A percentile compares a stretch with the other conserved stretches of the same genome.
Conservation (phyloP, 1,140 invertebrate species). For the Muscidifurax raptorellus region DNA sequence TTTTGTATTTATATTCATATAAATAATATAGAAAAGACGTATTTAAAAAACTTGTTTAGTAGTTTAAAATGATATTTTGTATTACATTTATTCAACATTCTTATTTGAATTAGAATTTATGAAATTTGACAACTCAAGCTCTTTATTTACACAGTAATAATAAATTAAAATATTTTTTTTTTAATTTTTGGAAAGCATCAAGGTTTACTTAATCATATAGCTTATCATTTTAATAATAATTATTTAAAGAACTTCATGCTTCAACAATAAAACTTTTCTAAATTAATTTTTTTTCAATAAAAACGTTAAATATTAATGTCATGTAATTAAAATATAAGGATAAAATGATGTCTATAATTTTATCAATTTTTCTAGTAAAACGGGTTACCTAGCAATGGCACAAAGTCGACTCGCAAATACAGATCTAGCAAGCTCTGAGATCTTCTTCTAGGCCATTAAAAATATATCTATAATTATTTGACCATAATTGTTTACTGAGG, state of each 20-base stretch:
- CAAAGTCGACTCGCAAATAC: background rate
- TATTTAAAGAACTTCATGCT: background rate
- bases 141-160: background rate
- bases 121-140: constrained; percentile 7
- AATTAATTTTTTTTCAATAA: background rate
- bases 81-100: too few species aligned
- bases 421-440: background rate
- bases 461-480: constrained; percentile 9
- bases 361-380: background rate
- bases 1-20: background rate
- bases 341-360: background rate
- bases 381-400: background rate
- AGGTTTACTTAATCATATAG: background rate
- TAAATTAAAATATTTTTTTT: background rate
- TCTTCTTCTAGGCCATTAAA: constrained; percentile 3
- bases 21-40: background rate
- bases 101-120: too few species aligned
- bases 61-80: too few species aligned
- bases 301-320: background rate
- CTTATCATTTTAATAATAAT: background rate
- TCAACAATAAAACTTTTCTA: background rate
- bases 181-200: background rate
- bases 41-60: too few species aligned
- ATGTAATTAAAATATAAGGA: background rate
- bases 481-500: background rate